phyloP scores from a whole-genome alignment of 2,113 vertebrate genomes.

The Panurus biarmicus region DNA sequence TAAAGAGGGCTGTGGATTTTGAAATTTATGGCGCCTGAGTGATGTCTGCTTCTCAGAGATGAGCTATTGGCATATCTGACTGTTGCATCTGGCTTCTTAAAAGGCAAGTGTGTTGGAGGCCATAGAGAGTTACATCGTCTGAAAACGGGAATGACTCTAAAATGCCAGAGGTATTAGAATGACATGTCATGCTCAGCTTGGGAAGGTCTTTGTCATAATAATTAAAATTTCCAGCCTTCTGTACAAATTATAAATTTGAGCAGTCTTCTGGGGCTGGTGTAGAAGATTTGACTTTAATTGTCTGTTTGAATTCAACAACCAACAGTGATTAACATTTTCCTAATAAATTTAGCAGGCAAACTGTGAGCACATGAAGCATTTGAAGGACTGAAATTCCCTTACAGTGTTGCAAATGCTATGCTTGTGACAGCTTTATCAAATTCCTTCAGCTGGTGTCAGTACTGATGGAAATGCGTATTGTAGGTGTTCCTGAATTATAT shows the following conservation, averaged over 20 bases:
- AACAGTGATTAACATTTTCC: background rate
- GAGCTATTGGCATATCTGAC: background rate
- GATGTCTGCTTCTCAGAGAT: background rate
- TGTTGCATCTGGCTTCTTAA: background rate
- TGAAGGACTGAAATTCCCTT: background rate
- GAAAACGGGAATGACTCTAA: background rate
- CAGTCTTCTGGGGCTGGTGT: background rate
- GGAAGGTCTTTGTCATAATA: background rate
- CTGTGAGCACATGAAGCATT: background rate
- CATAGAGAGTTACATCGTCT: rapidly evolving
- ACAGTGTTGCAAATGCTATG: background rate
- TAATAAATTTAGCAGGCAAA: background rate
- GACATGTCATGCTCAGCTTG: background rate
- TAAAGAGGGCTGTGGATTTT: background rate
- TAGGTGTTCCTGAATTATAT: background rate
- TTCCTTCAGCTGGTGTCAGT: background rate
- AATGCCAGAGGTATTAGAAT: background rate
- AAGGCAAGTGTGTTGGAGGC: background rate
- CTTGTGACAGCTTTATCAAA: background rate
- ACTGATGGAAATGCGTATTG: background rate
- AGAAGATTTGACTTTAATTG: background rate
- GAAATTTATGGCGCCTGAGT: background rate
- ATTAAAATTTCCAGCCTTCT: background rate
- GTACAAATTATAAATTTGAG: background rate
- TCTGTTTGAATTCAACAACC: background rate